These are phyloP conservation scores for Vanessa atalanta DNA, from an alignment of 1,140 invertebrate genomes.

Conservation along the genomic window DNA sequence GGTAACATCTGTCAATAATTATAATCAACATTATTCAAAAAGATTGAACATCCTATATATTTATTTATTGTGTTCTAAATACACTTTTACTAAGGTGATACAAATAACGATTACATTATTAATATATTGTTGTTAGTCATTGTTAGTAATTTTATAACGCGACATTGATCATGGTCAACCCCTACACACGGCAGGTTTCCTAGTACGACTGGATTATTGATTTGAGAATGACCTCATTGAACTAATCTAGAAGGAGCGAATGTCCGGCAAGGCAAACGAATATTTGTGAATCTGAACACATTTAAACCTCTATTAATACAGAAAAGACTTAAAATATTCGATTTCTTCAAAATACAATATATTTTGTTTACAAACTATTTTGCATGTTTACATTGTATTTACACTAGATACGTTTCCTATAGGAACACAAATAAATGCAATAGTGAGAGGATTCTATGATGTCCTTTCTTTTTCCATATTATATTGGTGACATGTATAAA, in stretches of 20 bases:
- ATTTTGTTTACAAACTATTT: too few species aligned
- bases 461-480: background rate
- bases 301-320: background rate
- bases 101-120: too few species aligned
- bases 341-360: too few species aligned
- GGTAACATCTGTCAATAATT: too few species aligned
- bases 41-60: too few species aligned
- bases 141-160: background rate
- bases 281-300: background rate
- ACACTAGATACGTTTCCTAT: too few species aligned
- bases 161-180: slow-evolving; percentile 1
- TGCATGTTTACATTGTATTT: too few species aligned
- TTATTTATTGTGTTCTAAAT: too few species aligned
- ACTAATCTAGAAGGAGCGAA: slow-evolving; percentile 8
- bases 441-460: background rate
- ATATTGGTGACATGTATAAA: background rate
- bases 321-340: background rate
- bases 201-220: slow-evolving; percentile 1
- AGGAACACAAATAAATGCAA: too few species aligned
- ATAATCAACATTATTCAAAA: too few species aligned
- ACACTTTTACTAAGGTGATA: too few species aligned
- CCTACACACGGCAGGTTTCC: background rate
- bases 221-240: slow-evolving; percentile 8
- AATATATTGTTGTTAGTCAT: too few species aligned
- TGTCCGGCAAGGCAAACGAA: background rate